Evolutionary conservation across 2,888 invertebrate genomes (phyloP).

Genomic region (Xestia ashworthii): DNA sequence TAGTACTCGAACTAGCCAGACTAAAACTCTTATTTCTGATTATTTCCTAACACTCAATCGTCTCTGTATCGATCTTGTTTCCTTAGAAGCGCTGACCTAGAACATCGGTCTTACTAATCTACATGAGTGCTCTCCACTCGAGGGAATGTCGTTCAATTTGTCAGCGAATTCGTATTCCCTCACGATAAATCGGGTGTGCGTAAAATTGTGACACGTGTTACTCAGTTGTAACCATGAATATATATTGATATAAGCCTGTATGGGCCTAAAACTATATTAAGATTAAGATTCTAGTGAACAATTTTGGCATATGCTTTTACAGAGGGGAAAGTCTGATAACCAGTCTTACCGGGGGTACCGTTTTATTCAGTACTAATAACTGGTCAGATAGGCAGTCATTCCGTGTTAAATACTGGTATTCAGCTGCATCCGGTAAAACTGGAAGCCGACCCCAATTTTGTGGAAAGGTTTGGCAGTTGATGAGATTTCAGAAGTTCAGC

Average conservation of each 20-base stretch:
- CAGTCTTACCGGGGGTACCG: no score
- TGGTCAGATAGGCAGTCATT: no score
- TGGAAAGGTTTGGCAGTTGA: no score
- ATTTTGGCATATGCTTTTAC: background rate
- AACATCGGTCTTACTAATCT: conserved; percentile 44
- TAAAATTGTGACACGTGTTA: conserved; percentile 10
- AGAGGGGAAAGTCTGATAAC: no score
- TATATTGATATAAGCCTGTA: background rate
- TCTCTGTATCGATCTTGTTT: conserved; percentile 6
- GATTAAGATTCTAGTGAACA: background rate
- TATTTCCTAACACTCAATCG: background rate
- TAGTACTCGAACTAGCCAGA: no score
- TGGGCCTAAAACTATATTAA: background rate
- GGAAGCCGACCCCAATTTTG: no score
- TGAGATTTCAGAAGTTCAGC: no score
- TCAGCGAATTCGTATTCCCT: conserved; percentile 33
- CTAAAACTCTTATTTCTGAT: background rate
- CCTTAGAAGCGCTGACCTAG: conserved; percentile 29
- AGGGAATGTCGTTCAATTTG: conserved; percentile 46
- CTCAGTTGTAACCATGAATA: background rate
- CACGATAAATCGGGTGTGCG: conserved; percentile 28
- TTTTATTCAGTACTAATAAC: no score
- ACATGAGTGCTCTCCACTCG: conserved; percentile 44
- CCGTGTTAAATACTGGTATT: no score
- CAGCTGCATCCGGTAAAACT: no score